These are phyloP conservation scores for Brachyptera risi DNA, from an alignment of 2,888 invertebrate genomes.

Conservation along the genomic window DNA sequence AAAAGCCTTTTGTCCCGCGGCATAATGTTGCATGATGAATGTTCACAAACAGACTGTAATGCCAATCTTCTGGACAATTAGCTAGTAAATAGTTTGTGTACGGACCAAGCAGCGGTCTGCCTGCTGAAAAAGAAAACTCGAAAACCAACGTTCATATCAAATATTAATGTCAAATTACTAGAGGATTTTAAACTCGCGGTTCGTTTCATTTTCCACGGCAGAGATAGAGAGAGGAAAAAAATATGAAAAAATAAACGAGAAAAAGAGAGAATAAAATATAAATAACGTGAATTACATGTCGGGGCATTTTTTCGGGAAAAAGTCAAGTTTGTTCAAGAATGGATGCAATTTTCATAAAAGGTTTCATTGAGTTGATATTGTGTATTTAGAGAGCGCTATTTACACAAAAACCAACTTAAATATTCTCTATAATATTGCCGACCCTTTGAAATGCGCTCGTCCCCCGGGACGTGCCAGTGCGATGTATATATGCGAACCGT, in stretches of 20 bases:
- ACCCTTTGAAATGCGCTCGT: constrained; percentile 6
- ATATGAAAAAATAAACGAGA: not conserved
- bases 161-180: constrained; percentile 18
- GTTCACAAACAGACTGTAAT: not conserved
- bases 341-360: constrained; percentile 35
- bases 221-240: not conserved
- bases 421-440: constrained; percentile 14
- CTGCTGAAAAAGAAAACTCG: not conserved
- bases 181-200: constrained; percentile 17
- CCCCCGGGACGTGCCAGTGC: no score
- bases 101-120: not conserved
- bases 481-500: no score
- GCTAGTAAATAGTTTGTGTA: not conserved
- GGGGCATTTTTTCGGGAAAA: constrained; percentile 20
- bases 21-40: no score
- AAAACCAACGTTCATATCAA: constrained; percentile 5
- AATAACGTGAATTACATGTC: constrained; percentile 5
- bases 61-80: constrained; percentile 12
- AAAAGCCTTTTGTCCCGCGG: no score
- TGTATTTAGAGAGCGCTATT: not conserved
- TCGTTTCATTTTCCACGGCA: constrained; percentile 7
- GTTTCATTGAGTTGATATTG: constrained; percentile 24
- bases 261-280: constrained; percentile 1
- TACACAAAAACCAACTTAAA: constrained; percentile 7
- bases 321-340: constrained; percentile 32